Base-by-base conservation (phyloP, 2,797 vertebrate genomes). In the Anolis apletophallus region DNA sequence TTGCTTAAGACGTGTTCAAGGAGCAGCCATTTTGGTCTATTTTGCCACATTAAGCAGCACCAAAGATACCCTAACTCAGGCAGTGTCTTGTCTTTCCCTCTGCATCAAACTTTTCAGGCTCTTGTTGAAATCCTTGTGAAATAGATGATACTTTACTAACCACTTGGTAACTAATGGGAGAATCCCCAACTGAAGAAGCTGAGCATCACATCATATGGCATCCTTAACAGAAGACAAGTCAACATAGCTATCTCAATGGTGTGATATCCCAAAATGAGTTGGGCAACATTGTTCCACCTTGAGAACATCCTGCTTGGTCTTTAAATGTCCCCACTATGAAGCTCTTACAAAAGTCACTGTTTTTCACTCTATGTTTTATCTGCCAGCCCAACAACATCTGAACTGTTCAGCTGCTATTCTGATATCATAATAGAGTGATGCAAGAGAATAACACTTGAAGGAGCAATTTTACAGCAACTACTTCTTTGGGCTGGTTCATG, bases 61-160 rank as follows among this genome's bases (percentile, higher is more conserved):
- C 8, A 46, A 29, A 19, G 0, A 3, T 1, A 59, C 16, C 5
- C 40, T 10, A 0, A 21, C 0, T 83, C 50, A 32, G 2, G 32
- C 67, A 0, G 2, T 16, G 3, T 82, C 40, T 40, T 40, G 40
- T 40, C 40, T 78, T 10, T 1, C 34, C 57, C 46, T 80, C 0
- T 0, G 80, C 40, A 21, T 34, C 26, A 57, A 8, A 16, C 2
- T 81, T 32, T 46, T 23, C 10, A 59, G 17, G 17, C 3, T 11
- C 76, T 54, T 75, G 1, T 69, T 32, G 26, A 52, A 26, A 3
- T 0, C 72, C 57, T 23, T n/a, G 34, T 75, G 1, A 26, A 14
- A 32, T 13, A 0, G 12, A 1, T 4, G 0, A 34, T 46, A 84
- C 14, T 77, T 88, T 69, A 0, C 1, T 2, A 3, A 1, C 36